Base-by-base conservation (phyloP, 2,113 vertebrate genomes). In the Phainopepla nitens region DNA sequence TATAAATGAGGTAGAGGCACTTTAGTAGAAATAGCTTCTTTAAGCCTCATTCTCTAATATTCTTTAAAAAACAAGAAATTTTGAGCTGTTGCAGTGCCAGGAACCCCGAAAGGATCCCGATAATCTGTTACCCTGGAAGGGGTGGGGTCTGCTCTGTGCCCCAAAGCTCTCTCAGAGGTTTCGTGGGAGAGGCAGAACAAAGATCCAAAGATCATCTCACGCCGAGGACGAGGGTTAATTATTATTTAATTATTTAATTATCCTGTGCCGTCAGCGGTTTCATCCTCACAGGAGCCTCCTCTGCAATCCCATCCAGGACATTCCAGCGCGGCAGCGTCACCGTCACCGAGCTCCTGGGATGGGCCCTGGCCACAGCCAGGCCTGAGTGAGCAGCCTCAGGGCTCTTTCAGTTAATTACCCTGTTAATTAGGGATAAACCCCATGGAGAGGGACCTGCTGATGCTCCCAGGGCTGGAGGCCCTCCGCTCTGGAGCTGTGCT, bases 61-160 rank as follows among this genome's bases (percentile, higher is more conserved):
- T 11, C 35, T 9, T 82, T 72, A 0, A 25, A 66, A 45, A 2
- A 0, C 6, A 1, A 33, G 31, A 12, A 5, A 8, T 44, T 50
- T 36, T 5, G 65, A 83, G 81, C 49, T 41, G 39, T 15, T 29
- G 1, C 25, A 29, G 29, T 15, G 35, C 50, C 51, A 13, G 78
- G 77, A 81, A 45, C 51, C 77, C 80, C 42, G 39, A 8, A 3
- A 1, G 0, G 11, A 24, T 16, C 49, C 60, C 1, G 1, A 17
- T 6, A 28, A 12, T 6, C 53, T 2, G 0, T 54, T 42, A 3
- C 1, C 53, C 60, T 27, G 56, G 25, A 4, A 24, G n/a, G 41
- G 7, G 14, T 0, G 13, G 50, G 21, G 4, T 29, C 45, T 2
- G 8, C 7, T 20, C 42, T 12, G 50, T 33, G 42, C 61, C 70